Percentiles rank a stretch among this genome's conserved stretches.
These are phyloP conservation scores for Rhyzopertha dominica DNA, from an alignment of 1,140 invertebrate species.

Conservation along the genomic window DNA sequence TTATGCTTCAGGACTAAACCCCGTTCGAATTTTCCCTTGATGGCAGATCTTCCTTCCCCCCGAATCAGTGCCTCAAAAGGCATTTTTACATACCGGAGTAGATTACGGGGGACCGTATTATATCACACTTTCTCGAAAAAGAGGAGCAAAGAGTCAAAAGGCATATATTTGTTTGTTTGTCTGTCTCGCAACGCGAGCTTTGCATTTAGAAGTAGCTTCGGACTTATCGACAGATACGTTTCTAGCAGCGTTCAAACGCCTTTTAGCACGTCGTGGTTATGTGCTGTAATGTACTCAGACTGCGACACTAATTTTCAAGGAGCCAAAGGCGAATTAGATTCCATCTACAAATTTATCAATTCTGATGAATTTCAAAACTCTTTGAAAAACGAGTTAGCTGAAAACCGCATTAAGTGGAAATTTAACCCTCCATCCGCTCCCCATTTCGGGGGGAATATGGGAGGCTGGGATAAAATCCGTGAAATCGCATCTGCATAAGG, in stretches of 20 bases:
- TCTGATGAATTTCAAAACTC: too few species aligned
- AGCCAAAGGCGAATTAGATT: too few species aligned
- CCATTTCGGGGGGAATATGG: too few species aligned
- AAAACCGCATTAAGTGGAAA: too few species aligned
- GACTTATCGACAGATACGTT: neutral
- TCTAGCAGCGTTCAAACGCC: neutral
- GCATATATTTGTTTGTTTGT: neutral
- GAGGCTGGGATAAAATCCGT: too few species aligned
- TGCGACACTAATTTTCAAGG: too few species aligned
- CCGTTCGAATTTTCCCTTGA: conserved; percentile 3
- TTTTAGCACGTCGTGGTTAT: neutral
- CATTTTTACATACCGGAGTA: neutral
- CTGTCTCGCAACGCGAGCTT: neutral
- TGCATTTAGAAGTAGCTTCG: conserved; percentile 1
- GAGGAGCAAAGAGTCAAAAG: too few species aligned
- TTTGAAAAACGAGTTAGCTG: too few species aligned
- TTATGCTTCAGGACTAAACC: conserved; percentile 11
- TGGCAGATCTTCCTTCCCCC: conserved; percentile 15
- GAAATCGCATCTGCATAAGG: too few species aligned
- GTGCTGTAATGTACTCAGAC: too few species aligned
- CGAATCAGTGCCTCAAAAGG: neutral
- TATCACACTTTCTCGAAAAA: neutral
- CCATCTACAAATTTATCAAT: too few species aligned
- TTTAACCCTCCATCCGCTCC: too few species aligned
- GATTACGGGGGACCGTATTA: neutral